Evolutionary conservation across 2,113 vertebrate species (phyloP).

Genomic region (Crotalus viridis): DNA sequence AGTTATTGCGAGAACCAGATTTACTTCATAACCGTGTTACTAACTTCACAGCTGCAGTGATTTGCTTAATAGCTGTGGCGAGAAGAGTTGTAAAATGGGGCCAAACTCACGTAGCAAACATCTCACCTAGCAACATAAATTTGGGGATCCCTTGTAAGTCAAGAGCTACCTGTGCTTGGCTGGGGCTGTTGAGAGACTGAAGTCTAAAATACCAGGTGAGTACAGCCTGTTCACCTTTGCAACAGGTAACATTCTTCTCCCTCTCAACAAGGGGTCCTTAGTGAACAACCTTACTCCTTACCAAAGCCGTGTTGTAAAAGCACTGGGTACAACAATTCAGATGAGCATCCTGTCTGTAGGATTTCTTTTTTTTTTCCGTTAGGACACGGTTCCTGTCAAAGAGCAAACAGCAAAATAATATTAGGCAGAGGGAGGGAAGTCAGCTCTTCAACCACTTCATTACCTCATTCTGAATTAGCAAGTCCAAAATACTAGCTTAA

Average conservation of each 20-base stretch:
- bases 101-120: no score
- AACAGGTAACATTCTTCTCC: not conserved
- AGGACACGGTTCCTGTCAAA: constrained; percentile 66
- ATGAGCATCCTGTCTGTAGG: fast-evolving
- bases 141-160: no score
- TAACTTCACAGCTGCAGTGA: no score
- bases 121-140: no score
- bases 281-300: constrained; percentile 48
- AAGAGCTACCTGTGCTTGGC: not conserved
- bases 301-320: constrained; percentile 55
- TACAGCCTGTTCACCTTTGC: not conserved
- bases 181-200: not conserved
- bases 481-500: not conserved
- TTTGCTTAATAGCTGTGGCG: no score
- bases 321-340: constrained; percentile 47
- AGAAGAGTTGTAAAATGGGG: no score
- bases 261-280: not conserved
- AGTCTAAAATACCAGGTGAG: not conserved
- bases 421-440: not conserved
- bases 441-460: not conserved
- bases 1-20: no score
- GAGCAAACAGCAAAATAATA: not conserved
- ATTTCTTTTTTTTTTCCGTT: constrained; percentile 56
- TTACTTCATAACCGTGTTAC: no score
- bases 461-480: not conserved